Evolutionary conservation across 2,113 vertebrate genomes (phyloP).

Genomic region (rabbit (Oryctolagus cuniculus)): DNA sequence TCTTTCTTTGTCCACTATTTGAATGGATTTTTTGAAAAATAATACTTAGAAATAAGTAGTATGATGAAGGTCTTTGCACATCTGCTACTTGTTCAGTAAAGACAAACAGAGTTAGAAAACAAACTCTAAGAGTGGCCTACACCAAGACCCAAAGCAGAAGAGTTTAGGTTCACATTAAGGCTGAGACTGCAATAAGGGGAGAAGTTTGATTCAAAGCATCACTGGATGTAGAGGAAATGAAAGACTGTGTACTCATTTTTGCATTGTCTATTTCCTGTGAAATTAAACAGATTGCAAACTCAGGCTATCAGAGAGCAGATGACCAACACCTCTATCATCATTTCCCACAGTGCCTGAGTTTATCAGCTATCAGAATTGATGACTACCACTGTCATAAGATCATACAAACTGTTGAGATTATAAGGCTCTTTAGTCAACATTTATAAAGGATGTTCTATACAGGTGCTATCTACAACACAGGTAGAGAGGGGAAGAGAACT

Average conservation of each 20-base stretch:
- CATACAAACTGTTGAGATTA: slow-evolving; percentile 12
- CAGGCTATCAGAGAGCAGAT: not conserved
- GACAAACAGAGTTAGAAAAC: not conserved
- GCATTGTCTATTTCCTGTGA: not conserved
- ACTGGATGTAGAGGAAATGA: not conserved
- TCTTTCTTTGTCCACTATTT: not conserved
- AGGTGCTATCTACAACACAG: not conserved
- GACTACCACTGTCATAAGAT: not conserved
- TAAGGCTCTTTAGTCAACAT: not conserved
- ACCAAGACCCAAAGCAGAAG: not conserved
- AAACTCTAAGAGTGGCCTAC: not conserved
- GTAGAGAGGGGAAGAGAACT: not conserved
- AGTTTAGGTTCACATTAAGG: not conserved
- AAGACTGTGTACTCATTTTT: not conserved
- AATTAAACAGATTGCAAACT: not conserved
- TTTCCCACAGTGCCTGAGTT: not conserved
- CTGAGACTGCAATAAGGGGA: not conserved
- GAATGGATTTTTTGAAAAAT: not conserved
- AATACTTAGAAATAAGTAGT: not conserved
- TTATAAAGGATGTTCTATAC: not conserved
- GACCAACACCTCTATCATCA: not conserved
- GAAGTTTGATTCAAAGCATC: not conserved
- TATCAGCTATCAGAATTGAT: not conserved
- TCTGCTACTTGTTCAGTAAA: not conserved
- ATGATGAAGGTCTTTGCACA: not conserved